These are phyloP conservation scores for Polyommatus iphigenia DNA, from an alignment of 2,888 invertebrate genomes.

Conservation along the genomic window DNA sequence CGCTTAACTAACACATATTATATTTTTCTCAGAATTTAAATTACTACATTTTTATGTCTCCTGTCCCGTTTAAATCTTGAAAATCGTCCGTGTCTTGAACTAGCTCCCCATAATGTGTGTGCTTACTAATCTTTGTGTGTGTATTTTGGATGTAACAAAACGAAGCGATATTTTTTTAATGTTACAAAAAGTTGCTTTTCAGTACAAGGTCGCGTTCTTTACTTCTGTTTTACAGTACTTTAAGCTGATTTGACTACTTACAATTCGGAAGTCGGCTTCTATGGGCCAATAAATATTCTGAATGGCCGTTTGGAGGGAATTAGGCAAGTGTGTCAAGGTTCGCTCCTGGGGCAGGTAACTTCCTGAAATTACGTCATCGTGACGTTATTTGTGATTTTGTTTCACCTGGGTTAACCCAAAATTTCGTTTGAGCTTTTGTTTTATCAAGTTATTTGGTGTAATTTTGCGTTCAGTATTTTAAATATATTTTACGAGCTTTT, in stretches of 20 bases:
- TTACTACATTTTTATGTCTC: no score
- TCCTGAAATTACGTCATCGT: not conserved
- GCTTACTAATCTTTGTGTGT: not conserved
- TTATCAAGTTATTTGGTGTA: not conserved
- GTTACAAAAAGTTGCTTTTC: not conserved
- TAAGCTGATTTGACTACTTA: not conserved
- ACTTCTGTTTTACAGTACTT: not conserved
- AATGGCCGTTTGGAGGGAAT: not conserved
- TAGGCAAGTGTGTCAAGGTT: conserved; percentile 16
- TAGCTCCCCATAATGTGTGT: no score
- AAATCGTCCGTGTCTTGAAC: no score
- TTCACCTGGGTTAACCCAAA: not conserved
- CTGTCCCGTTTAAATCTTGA: no score
- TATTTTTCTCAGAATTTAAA: no score
- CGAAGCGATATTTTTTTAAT: no score
- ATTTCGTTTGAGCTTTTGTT: not conserved
- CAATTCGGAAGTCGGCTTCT: not conserved
- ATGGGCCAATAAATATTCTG: not conserved
- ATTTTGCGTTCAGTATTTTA: no score
- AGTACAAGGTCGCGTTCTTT: not conserved
- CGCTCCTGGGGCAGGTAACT: conserved; percentile 5
- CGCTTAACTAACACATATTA: no score
- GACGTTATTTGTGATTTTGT: not conserved
- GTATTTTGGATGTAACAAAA: not conserved
- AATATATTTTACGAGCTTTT: no score